Conservation (phyloP, 2,797 vertebrate species). For the Typhlichthys subterraneus region DNA sequence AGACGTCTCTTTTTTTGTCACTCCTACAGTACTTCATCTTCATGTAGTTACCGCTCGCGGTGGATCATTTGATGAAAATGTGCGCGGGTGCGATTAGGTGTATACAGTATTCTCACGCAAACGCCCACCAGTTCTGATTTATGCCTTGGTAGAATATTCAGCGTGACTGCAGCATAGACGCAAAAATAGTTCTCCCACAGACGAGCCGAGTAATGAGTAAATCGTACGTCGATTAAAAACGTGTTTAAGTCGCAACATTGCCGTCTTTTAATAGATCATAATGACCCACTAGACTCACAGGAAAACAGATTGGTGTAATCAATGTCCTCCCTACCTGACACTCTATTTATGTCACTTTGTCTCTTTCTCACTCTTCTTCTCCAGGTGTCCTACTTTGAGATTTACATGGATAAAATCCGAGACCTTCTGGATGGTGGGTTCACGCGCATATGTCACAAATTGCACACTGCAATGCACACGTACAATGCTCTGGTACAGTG, state of each 20-base stretch:
- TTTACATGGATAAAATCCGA: slow-evolving; percentile 97
- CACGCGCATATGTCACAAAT: neutral
- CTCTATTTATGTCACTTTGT: slow-evolving; percentile 1
- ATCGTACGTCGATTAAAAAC: neutral
- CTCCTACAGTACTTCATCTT: too few species aligned
- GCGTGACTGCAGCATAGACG: slow-evolving; percentile 15
- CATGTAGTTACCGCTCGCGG: neutral
- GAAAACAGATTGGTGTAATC: slow-evolving; percentile 31
- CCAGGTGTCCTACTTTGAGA: slow-evolving; percentile 97
- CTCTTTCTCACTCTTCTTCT: slow-evolving; percentile 6
- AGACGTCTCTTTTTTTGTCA: too few species aligned
- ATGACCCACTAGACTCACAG: slow-evolving; percentile 14
- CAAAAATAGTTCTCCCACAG: slow-evolving; percentile 41
- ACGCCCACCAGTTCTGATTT: neutral
- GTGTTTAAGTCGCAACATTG: slow-evolving; percentile 29
- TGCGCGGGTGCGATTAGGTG: neutral
- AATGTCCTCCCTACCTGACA: slow-evolving; percentile 10
- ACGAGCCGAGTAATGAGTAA: slow-evolving; percentile 32
- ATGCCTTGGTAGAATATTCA: neutral
- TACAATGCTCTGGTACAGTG: too few species aligned
- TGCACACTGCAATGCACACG: neutral
- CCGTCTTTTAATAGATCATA: slow-evolving; percentile 30
- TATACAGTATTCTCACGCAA: neutral
- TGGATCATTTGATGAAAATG: neutral
- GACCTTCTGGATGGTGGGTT: slow-evolving; percentile 92